Percentiles rank a stretch among this genome's conserved stretches.
phyloP scores from a whole-genome alignment of 2,113 vertebrate species.

The Chrysemys picta region DNA sequence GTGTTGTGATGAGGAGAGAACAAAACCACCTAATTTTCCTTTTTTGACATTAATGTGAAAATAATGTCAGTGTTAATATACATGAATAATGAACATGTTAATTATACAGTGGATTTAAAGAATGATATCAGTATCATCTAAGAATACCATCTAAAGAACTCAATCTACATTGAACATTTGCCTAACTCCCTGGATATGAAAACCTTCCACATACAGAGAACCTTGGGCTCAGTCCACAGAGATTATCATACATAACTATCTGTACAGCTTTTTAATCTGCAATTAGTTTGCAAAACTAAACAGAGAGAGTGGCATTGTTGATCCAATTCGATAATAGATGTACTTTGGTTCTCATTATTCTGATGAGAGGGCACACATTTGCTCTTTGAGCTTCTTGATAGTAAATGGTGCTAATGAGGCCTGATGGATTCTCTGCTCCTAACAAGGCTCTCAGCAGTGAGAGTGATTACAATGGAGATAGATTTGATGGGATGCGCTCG shows the following conservation, averaged over 20 bases:
- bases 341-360: constrained; percentile 63
- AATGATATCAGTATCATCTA: neutral
- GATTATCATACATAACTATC: constrained; percentile 25
- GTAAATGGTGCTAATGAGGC: constrained; percentile 87
- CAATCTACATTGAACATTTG: rapidly evolving
- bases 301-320: neutral
- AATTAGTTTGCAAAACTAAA: constrained; percentile 5
- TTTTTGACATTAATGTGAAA: neutral
- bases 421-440: constrained; percentile 83
- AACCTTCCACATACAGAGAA: neutral
- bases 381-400: constrained; percentile 76
- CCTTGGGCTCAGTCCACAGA: neutral
- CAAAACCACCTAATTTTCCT: neutral
- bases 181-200: neutral
- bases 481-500: constrained; percentile 86
- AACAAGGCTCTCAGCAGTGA: constrained; percentile 81
- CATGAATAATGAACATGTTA: neutral
- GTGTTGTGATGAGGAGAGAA: neutral
- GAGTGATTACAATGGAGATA: constrained; percentile 83
- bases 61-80: neutral
- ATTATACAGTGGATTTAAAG: neutral
- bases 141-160: neutral
- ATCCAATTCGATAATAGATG: constrained; percentile 62
- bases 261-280: constrained; percentile 28
- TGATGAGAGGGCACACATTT: constrained; percentile 68